A percentile compares a stretch with the other conserved stretches of the same genome.
phyloP scores from a whole-genome alignment of 2,113 vertebrate species.

The Phalacrocorax carbo region DNA sequence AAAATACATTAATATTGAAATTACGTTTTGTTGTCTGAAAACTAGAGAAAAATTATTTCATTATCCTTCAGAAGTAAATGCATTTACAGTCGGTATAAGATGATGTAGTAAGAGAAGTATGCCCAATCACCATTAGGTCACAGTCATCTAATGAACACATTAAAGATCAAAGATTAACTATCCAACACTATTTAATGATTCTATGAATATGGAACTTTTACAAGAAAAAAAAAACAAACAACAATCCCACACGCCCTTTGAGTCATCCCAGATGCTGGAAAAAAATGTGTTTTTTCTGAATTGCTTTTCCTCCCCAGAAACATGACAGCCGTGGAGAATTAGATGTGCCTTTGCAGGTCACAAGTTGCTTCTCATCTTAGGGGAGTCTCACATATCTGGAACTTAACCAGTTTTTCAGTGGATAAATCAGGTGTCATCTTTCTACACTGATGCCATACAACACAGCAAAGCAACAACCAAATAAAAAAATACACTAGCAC shows the following conservation, averaged over 20 bases:
- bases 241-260: neutral
- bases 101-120: neutral
- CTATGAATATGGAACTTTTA: neutral
- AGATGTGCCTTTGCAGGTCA: neutral
- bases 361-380: neutral
- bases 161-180: neutral
- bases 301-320: neutral
- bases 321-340: neutral
- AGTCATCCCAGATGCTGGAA: neutral
- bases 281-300: neutral
- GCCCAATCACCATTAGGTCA: neutral
- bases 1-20: constrained; percentile 6
- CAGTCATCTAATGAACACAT: neutral
- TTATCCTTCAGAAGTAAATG: neutral
- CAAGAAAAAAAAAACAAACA: neutral
- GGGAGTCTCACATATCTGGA: neutral
- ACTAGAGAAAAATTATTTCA: neutral
- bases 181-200: neutral
- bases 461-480: neutral
- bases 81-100: neutral
- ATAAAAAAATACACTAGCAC: neutral
- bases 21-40: neutral
- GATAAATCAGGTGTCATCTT: neutral
- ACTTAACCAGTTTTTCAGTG: neutral
- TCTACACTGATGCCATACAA: neutral